Evolutionary conservation across 2,888 invertebrate species (phyloP).

Genomic region (Nephrotoma appendiculata): DNA sequence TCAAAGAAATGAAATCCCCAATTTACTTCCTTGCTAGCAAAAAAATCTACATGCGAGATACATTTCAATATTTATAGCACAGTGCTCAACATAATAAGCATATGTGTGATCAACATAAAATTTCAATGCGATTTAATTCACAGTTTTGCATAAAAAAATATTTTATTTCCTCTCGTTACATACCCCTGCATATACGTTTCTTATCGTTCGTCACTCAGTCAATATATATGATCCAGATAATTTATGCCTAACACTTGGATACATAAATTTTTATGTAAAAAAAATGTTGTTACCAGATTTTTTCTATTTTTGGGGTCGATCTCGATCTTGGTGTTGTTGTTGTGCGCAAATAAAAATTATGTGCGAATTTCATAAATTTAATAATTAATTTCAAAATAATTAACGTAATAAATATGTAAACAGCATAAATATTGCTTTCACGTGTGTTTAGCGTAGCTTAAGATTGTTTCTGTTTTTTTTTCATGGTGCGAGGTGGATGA

Average conservation of each 20-base stretch:
- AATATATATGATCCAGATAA: not conserved
- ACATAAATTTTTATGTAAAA: not conserved
- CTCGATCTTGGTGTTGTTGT: too few species aligned
- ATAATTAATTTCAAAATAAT: not conserved
- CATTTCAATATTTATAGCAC: not conserved
- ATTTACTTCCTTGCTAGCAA: not conserved
- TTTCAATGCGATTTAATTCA: not conserved
- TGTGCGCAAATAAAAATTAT: not conserved
- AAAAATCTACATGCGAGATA: not conserved
- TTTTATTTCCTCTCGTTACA: not conserved
- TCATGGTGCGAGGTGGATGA: not conserved
- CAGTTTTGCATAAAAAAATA: not conserved
- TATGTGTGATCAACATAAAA: not conserved
- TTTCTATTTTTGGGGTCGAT: not conserved
- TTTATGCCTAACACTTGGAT: conserved; percentile 1
- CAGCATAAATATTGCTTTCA: not conserved
- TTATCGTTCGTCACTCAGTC: not conserved
- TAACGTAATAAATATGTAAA: not conserved
- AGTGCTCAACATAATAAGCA: not conserved
- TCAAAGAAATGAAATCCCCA: not conserved
- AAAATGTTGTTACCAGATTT: not conserved
- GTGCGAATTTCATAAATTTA: not conserved
- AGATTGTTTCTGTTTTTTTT: not conserved
- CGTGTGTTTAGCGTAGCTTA: not conserved
- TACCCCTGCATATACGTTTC: not conserved